These are phyloP conservation scores for Notothenia rossii DNA, from an alignment of 2,113 vertebrate genomes.

Conservation along the genomic window DNA sequence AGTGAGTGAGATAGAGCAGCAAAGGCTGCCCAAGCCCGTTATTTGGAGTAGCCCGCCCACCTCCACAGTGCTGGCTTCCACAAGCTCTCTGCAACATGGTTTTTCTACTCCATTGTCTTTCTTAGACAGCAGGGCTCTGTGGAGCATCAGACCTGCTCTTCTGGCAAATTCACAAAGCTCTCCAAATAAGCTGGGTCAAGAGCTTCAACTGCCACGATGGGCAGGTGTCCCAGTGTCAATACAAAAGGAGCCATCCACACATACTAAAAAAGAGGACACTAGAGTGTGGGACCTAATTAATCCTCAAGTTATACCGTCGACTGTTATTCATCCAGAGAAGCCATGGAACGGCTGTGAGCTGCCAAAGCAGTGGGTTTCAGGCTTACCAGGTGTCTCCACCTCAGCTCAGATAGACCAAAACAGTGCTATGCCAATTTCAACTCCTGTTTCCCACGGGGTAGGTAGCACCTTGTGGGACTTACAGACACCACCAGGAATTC, in stretches of 20 bases:
- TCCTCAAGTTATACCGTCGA: constrained; percentile 54
- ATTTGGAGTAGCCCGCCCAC: constrained; percentile 60
- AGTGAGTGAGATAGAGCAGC: constrained; percentile 60
- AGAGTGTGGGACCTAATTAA: constrained; percentile 63
- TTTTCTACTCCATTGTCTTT: constrained; percentile 47
- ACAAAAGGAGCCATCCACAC: constrained; percentile 57
- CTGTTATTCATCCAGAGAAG: constrained; percentile 72
- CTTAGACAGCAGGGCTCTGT: constrained; percentile 70
- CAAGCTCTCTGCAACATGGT: constrained; percentile 58
- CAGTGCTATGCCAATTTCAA: constrained; percentile 61
- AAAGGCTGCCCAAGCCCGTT: constrained; percentile 49
- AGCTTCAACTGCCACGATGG: constrained; percentile 66
- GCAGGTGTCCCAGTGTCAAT: constrained; percentile 27
- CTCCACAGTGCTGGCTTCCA: constrained; percentile 52
- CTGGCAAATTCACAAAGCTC: constrained; percentile 57
- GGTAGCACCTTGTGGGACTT: constrained; percentile 77
- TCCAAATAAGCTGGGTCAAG: constrained; percentile 61
- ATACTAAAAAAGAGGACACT: constrained; percentile 65
- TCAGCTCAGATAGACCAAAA: constrained; percentile 74
- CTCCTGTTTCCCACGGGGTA: constrained; percentile 58
- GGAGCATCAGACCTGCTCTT: constrained; percentile 61
- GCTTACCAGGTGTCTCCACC: constrained; percentile 55
- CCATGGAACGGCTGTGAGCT: constrained; percentile 65
- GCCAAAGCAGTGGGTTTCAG: constrained; percentile 66
- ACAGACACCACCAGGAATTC: constrained; percentile 63